Evolutionary conservation across 2,797 vertebrate species (phyloP).

Genomic region (Lacerta agilis): DNA sequence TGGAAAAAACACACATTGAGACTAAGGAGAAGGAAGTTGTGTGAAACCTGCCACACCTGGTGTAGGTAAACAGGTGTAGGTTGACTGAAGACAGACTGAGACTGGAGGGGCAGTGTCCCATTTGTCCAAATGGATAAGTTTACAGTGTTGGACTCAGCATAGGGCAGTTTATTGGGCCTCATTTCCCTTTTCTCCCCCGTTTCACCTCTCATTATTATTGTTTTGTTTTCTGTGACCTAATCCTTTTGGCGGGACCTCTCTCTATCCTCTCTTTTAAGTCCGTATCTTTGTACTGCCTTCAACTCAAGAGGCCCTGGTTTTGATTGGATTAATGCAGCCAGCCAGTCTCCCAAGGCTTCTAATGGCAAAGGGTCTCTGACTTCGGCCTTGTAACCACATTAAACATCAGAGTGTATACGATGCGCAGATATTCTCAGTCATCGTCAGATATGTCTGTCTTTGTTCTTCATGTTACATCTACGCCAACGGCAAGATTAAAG

Average conservation of each 20-base stretch:
- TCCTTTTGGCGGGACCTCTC: neutral
- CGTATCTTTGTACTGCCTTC: neutral
- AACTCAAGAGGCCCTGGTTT: neutral
- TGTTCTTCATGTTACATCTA: slow-evolving; percentile 44
- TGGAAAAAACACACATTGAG: no score
- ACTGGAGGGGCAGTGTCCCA: neutral
- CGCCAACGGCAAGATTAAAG: slow-evolving; percentile 62
- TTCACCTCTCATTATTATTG: neutral
- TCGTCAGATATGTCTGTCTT: neutral
- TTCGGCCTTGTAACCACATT: neutral
- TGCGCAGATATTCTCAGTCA: neutral
- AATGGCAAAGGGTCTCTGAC: neutral
- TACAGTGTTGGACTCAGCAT: no score
- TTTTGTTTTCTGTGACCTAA: neutral
- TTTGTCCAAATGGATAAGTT: no score
- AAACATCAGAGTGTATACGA: slow-evolving; percentile 23
- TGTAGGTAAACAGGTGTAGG: no score
- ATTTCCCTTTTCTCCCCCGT: neutral
- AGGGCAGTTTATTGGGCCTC: neutral
- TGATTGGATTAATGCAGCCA: neutral
- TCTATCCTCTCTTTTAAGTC: neutral
- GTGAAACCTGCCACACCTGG: no score
- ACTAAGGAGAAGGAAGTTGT: no score
- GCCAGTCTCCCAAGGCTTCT: neutral
- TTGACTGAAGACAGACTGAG: no score